Percentiles rank a stretch among this genome's conserved stretches.
These are phyloP conservation scores for Oreohelix idahoensis DNA, from an alignment of 1,140 invertebrate genomes.

Conservation along the genomic window DNA sequence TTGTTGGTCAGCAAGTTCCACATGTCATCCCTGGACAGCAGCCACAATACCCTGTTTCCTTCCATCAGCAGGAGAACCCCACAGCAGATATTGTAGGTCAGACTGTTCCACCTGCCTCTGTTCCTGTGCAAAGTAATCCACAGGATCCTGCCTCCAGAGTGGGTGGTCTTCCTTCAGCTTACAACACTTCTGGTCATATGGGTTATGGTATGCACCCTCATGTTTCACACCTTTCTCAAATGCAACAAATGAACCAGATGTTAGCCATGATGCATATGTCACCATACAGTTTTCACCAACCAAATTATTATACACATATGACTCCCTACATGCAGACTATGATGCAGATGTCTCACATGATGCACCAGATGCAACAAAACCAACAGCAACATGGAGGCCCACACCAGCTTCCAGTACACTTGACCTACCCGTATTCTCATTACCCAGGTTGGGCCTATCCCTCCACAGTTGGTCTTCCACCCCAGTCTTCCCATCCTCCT, in stretches of 20 bases:
- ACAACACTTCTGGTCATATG: not conserved
- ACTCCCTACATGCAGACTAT: conserved; percentile 21
- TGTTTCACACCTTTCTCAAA: not conserved
- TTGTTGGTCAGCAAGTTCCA: not conserved
- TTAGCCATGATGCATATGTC: conserved; percentile 37
- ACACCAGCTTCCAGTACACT: conserved; percentile 15
- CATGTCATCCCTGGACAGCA: not conserved
- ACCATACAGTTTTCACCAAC: conserved; percentile 23
- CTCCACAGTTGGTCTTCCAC: not conserved
- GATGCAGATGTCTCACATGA: conserved; percentile 37
- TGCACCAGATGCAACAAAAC: conserved; percentile 34
- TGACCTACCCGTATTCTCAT: conserved; percentile 20
- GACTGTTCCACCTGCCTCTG: not conserved
- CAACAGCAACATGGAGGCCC: conserved; percentile 22
- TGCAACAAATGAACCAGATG: conserved; percentile 40
- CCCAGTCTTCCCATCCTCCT: conserved; percentile 33
- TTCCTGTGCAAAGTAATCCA: not conserved
- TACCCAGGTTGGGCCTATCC: conserved; percentile 25
- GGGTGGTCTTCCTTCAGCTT: not conserved
- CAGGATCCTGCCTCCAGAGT: not conserved
- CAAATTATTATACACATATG: conserved; percentile 27
- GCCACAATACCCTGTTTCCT: not conserved
- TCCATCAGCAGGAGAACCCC: conserved; percentile 6
- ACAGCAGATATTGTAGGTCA: not conserved
- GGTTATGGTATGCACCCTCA: conserved; percentile 28